A percentile compares a stretch with the other conserved stretches of the same genome.
Evolutionary conservation across 1,140 invertebrate genomes (phyloP).

Genomic region (Megathymus violae): DNA sequence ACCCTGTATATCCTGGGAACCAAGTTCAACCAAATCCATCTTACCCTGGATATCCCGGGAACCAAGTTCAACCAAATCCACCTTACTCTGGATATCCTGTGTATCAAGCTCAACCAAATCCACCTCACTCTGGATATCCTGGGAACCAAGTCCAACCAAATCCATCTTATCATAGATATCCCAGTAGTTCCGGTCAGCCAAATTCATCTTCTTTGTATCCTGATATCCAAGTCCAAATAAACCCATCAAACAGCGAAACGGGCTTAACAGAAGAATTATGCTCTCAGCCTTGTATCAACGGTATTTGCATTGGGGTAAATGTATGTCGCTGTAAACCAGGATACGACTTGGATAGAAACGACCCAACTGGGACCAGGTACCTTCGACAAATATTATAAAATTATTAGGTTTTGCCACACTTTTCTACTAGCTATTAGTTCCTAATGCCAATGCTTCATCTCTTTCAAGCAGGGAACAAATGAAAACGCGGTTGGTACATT

Average conservation of each 20-base stretch:
- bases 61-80: constrained; percentile 22
- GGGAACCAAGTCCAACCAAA: constrained; percentile 25
- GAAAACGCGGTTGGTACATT: no score
- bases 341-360: constrained; percentile 71
- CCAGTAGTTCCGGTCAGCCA: constrained; percentile 18
- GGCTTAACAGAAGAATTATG: constrained; percentile 52
- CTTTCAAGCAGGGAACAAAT: no score
- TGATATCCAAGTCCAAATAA: constrained; percentile 33
- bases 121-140: constrained; percentile 17
- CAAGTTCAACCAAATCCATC: constrained; percentile 7
- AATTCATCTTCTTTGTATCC: constrained; percentile 28
- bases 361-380: constrained; percentile 67
- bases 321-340: constrained; percentile 82
- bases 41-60: constrained; percentile 26
- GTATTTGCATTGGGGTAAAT: constrained; percentile 79
- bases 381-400: not conserved
- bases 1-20: constrained; percentile 33
- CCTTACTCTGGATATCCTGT: constrained; percentile 25
- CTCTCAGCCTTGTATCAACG: constrained; percentile 81
- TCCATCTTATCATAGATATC: constrained; percentile 24
- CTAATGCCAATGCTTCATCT: no score
- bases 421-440: no score
- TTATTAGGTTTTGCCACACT: no score
- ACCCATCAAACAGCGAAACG: constrained; percentile 15
- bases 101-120: constrained; percentile 19